Conservation (phyloP, 2,888 invertebrate genomes). For the Oasisia sp. region DNA sequence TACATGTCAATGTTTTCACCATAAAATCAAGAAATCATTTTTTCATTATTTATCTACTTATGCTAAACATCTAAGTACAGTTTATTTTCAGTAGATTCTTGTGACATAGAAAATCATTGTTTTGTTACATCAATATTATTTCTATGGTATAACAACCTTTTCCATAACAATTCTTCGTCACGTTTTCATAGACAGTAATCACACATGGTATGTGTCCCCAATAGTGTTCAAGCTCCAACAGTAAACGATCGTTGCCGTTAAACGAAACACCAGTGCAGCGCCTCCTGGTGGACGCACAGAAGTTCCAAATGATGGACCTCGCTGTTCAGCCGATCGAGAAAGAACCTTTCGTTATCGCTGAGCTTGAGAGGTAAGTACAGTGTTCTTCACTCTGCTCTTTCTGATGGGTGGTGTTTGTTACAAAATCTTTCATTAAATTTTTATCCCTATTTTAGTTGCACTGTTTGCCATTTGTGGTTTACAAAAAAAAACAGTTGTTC, state of each 20-base stretch:
- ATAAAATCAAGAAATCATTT: too few relatives aligned
- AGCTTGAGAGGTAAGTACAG: constrained; percentile 69
- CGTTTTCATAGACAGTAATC: too few relatives aligned
- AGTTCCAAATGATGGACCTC: constrained; percentile 88
- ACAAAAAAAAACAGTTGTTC: too few relatives aligned
- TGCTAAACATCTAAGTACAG: too few relatives aligned
- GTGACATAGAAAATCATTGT: too few relatives aligned
- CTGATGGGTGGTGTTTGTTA: neutral
- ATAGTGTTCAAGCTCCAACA: neutral
- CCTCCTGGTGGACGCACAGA: constrained; percentile 63
- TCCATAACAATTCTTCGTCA: too few relatives aligned
- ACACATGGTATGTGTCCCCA: neutral
- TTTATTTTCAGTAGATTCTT: too few relatives aligned
- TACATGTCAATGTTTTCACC: neutral
- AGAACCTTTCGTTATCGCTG: constrained; percentile 77
- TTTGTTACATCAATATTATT: too few relatives aligned
- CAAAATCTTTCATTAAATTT: too few relatives aligned
- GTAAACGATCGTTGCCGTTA: neutral
- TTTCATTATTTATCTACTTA: neutral
- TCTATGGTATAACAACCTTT: too few relatives aligned
- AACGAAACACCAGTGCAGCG: constrained; percentile 34
- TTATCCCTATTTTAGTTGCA: too few relatives aligned
- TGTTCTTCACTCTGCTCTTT: neutral
- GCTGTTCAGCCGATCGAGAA: constrained; percentile 81
- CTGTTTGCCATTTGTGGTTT: too few relatives aligned